These are phyloP conservation scores for Megastigmus dorsalis DNA, from an alignment of 2,888 invertebrate genomes.

Conservation along the genomic window DNA sequence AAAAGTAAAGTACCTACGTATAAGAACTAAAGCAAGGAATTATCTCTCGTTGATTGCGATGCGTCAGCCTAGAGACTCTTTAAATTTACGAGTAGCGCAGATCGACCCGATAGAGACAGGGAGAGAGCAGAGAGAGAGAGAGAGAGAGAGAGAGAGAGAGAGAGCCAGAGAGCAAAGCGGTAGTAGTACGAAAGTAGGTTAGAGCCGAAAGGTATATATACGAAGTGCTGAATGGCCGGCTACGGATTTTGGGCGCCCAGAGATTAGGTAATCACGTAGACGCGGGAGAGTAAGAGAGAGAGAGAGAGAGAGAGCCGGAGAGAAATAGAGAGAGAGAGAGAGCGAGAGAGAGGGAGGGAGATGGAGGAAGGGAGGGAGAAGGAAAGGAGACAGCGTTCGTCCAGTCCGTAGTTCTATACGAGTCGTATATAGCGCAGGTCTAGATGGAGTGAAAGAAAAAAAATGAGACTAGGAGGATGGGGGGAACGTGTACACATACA, in stretches of 20 bases:
- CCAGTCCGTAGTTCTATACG: background rate
- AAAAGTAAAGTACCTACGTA: background rate
- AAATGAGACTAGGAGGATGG: background rate
- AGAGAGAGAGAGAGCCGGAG: too few species aligned
- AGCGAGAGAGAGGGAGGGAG: too few species aligned
- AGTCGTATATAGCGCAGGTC: background rate
- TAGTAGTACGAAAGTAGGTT: constrained; percentile 34
- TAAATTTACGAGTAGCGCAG: constrained; percentile 42
- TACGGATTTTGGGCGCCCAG: constrained; percentile 19
- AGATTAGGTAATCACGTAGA: constrained; percentile 40
- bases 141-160: constrained; percentile 13
- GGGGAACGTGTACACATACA: background rate
- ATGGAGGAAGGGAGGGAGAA: too few species aligned
- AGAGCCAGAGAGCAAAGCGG: constrained; percentile 1
- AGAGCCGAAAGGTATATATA: constrained; percentile 11
- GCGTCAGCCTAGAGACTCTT: constrained; percentile 43
- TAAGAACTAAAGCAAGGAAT: constrained; percentile 3
- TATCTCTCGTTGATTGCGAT: constrained; percentile 43
- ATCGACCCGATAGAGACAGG: constrained; percentile 28
- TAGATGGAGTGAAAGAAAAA: background rate
- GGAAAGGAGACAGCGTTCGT: background rate
- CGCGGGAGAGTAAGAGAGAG: too few species aligned
- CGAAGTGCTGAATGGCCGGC: constrained; percentile 23
- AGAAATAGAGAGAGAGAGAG: too few species aligned
- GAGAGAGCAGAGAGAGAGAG: too few species aligned